phyloP scores from a whole-genome alignment of 2,113 vertebrate species.

The Ardeotis arabs region DNA sequence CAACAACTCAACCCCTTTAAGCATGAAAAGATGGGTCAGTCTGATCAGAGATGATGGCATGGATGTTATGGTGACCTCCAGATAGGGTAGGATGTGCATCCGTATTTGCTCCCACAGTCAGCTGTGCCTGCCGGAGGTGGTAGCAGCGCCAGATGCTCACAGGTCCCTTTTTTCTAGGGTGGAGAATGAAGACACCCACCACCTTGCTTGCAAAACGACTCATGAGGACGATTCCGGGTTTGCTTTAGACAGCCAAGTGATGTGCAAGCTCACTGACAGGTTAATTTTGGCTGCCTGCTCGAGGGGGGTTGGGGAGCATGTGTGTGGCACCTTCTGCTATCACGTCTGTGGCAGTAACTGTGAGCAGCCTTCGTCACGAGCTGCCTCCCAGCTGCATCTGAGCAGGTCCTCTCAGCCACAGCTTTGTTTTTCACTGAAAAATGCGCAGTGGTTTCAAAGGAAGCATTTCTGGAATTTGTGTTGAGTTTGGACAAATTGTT shows the following conservation, averaged over 20 bases:
- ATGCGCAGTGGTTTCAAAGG: not conserved
- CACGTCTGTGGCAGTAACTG: not conserved
- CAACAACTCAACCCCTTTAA: not conserved
- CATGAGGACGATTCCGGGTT: not conserved
- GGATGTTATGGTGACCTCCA: not conserved
- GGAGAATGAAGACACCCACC: not conserved
- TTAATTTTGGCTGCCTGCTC: not conserved
- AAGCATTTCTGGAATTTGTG: not conserved
- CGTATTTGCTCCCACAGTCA: no score
- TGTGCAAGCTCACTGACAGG: no score
- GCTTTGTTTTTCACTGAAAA: not conserved
- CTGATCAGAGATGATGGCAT: not conserved
- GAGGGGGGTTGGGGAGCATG: not conserved
- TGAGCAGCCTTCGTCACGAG: not conserved
- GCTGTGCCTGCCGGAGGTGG: not conserved
- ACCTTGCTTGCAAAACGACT: not conserved
- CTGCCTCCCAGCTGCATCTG: not conserved
- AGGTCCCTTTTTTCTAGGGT: no score
- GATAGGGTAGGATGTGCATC: not conserved
- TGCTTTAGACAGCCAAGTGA: not conserved
- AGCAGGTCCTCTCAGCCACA: not conserved
- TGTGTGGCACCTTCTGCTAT: not conserved
- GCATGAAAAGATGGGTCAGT: not conserved
- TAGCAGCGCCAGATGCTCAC: not conserved
- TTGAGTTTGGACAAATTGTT: not conserved